Base-by-base conservation (phyloP, 2,888 invertebrate genomes). In the Bruchidius siliquastri region DNA sequence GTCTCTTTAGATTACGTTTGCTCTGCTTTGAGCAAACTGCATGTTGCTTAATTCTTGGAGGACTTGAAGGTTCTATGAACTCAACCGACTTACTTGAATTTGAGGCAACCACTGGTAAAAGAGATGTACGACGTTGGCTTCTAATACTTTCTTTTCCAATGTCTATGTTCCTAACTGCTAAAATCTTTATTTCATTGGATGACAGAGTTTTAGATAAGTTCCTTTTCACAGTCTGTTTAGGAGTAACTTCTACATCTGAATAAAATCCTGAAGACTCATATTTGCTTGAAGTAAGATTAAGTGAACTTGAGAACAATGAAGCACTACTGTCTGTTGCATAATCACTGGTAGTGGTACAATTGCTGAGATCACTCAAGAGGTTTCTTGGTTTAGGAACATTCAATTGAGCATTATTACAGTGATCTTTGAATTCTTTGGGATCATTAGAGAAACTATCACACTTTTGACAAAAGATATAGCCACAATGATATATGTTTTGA, bases 381-480 rank as follows among this genome's bases (percentile, higher is more conserved):
- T 68, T 76, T 69, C 78, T 78, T 22, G 20, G 74, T 72, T 70
- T 18, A 21, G 21, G 69, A 49, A 75, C 74, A 75, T 74, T 69
- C 72, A 77, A 67, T 70, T 75, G 75, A 13, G 84, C 81, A 71
- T 80, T 79, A 66, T 81, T 78, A 74, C 85, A 86, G 75, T 80
- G 80, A 75, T 86, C 85, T 69, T 79, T 76, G 78, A 86, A 86
- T 73, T 84, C 78, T 72, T 84, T 82, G 3, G 85, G 84, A 21
- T 81, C 80, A 30, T 78, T 79, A 0, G 85, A 82, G 71, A 80
- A 83, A 75, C 85, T 85, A 10, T 79, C 77, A 78, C 86, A 86
- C 66, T 81, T 81, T 66, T 79, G 78, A 76, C 86, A 86, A 74
- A 80, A 83, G 72, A 86, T 86, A 75, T 83, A 84, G 8, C 85